These are phyloP conservation scores for Pogona vitticeps DNA, from an alignment of 2,113 vertebrate genomes.

Conservation along the genomic window DNA sequence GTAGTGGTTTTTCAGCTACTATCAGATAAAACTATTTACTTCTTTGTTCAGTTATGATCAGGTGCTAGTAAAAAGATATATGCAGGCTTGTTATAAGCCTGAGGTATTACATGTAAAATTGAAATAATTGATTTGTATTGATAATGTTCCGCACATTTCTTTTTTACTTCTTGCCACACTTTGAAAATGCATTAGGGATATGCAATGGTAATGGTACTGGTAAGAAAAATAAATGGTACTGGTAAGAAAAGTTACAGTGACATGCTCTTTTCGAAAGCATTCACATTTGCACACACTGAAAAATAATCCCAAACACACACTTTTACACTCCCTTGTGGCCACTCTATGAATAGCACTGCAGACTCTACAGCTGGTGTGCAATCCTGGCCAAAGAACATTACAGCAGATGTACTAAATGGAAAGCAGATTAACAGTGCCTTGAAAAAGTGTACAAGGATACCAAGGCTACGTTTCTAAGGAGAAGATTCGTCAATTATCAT, in stretches of 20 bases:
- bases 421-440: slow-evolving; percentile 9
- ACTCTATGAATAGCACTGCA: slow-evolving; percentile 19
- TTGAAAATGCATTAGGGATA: slow-evolving; percentile 51
- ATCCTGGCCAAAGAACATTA: background rate
- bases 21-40: slow-evolving; percentile 65
- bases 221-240: background rate
- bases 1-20: slow-evolving; percentile 45
- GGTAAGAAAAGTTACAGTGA: slow-evolving; percentile 30
- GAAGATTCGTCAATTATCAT: fast-evolving
- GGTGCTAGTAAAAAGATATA: slow-evolving; percentile 51
- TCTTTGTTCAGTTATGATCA: slow-evolving; percentile 36
- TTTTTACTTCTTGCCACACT: slow-evolving; percentile 48
- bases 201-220: too few species aligned
- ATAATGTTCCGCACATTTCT: slow-evolving; percentile 18
- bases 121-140: slow-evolving; percentile 35
- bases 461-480: fast-evolving
- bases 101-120: background rate
- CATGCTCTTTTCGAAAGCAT: slow-evolving; percentile 6
- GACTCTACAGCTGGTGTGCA: background rate
- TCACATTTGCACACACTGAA: background rate
- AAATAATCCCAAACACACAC: slow-evolving; percentile 50
- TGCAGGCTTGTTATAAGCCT: slow-evolving; percentile 41
- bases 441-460: background rate
- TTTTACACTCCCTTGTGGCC: slow-evolving; percentile 67
- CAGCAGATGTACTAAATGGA: background rate